Evolutionary conservation across 2,113 vertebrate genomes (phyloP).

Genomic region (Cyphomyrus plagiostoma): DNA sequence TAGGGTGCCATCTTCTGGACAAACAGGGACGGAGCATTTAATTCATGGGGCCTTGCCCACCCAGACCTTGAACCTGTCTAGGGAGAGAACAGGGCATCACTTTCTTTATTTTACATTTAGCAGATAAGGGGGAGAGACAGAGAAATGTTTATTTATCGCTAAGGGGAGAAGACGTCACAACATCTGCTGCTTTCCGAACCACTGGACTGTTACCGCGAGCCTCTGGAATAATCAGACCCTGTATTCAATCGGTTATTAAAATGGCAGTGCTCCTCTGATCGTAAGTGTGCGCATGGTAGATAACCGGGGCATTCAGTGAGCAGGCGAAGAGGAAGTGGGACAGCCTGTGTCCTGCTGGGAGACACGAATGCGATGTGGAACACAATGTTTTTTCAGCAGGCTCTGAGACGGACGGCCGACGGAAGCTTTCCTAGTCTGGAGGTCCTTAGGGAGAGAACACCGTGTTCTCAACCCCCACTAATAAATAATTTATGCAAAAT

Average conservation of each 20-base stretch:
- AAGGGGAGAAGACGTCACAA: neutral
- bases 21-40: neutral
- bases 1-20: neutral
- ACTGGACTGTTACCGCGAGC: neutral
- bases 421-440: conserved; percentile 1
- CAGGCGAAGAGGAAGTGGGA: conserved; percentile 16
- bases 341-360: conserved; percentile 10
- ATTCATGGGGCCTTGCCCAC: neutral
- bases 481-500: conserved; percentile 20
- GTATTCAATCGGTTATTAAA: conserved; percentile 3
- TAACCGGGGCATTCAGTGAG: conserved; percentile 7
- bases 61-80: neutral
- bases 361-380: neutral
- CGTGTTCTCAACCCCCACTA: conserved; percentile 12
- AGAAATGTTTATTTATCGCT: neutral
- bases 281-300: neutral
- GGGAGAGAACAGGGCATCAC: neutral
- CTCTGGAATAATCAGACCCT: conserved; percentile 5
- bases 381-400: conserved; percentile 10
- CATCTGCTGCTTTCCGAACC: conserved; percentile 2
- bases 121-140: neutral
- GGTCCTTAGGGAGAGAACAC: conserved; percentile 5
- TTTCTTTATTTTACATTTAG: neutral
- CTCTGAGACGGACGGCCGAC: conserved; percentile 7
- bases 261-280: neutral